Percentiles rank a stretch among this genome's conserved stretches.
phyloP scores from a whole-genome alignment of 2,797 vertebrate species.

The Aulostomus chinensis region DNA sequence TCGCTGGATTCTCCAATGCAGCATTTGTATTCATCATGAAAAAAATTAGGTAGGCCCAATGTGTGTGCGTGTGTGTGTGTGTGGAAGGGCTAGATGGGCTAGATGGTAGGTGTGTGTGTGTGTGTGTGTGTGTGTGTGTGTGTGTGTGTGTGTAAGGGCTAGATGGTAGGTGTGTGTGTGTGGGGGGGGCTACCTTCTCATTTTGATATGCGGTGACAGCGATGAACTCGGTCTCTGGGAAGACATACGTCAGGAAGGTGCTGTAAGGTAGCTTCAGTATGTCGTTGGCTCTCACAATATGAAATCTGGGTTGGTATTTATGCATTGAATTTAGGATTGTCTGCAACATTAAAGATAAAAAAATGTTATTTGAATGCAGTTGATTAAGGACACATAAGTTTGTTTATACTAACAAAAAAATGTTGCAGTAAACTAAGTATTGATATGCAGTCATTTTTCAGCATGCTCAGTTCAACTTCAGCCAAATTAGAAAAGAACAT shows the following conservation, averaged over 20 bases:
- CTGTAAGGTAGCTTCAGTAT: slow-evolving; percentile 95
- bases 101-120: too few relatives aligned
- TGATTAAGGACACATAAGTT: too few relatives aligned
- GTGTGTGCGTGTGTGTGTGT: too few relatives aligned
- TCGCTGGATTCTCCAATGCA: too few relatives aligned
- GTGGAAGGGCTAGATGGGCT: too few relatives aligned
- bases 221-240: slow-evolving; percentile 95
- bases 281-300: slow-evolving; percentile 93
- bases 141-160: neutral
- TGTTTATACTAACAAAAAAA: too few relatives aligned
- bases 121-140: neutral
- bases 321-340: slow-evolving; percentile 99
- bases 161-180: neutral
- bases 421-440: neutral
- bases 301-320: slow-evolving; percentile 96
- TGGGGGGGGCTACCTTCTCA: slow-evolving; percentile 86
- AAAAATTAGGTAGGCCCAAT: too few relatives aligned
- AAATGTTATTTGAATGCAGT: neutral
- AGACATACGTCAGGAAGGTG: slow-evolving; percentile 95
- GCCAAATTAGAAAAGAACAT: neutral
- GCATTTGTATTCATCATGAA: too few relatives aligned
- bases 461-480: too few relatives aligned
- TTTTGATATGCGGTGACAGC: slow-evolving; percentile 98
- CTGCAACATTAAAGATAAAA: slow-evolving; percentile 64
- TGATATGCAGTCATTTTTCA: neutral